Base-by-base conservation (phyloP, 2,888 invertebrate species). In the Orchesellides sinensis region DNA sequence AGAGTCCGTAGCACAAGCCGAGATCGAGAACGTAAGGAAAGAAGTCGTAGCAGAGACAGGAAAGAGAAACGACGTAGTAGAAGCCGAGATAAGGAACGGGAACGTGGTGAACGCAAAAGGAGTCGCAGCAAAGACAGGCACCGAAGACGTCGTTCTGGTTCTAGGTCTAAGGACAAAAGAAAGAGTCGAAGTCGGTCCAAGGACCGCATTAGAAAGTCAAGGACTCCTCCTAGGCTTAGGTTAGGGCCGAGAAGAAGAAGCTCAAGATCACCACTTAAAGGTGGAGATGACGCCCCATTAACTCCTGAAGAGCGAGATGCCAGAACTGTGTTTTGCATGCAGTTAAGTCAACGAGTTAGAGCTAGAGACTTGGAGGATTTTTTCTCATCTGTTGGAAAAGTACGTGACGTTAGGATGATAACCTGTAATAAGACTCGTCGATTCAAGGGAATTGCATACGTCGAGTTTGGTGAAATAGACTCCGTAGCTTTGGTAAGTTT, bases 391-490 rank as follows among this genome's bases (percentile, higher is more conserved):
- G 98, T 99, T 82, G 99, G 99, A 56, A 98, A 98, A 54, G 93
- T 93, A 12, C 93, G 98, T 88, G 99, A 99, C 92, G 99, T 99
- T 21, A 93, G 99, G 89, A 94, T 99, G 88, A 99, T 99, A 80
- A 98, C 98, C 77, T 99, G 99, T 91, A 99, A 98, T 91, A 98
- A 99, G 91, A 99, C 99, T 0, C 94, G 99, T 89, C 92, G 99
- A 87, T 99, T 99, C 89, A 99, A 99, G 91, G 99, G 99, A 59
- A 99, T 99, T 89, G 97, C 99, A n/a, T 99, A 99, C 90, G 97
- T 99, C 83, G 99, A 99, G 91, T 99, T 99, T 90, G 95, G 96
- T 90, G 98, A 99, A 91, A 96, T 98, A 0, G 98, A 98, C 91
- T 97, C 98, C 85, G 99, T 99, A 8, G 95, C 98, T 81, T 91